Evolutionary conservation across 2,888 invertebrate species (phyloP).

Genomic region (Apodemia mormo): DNA sequence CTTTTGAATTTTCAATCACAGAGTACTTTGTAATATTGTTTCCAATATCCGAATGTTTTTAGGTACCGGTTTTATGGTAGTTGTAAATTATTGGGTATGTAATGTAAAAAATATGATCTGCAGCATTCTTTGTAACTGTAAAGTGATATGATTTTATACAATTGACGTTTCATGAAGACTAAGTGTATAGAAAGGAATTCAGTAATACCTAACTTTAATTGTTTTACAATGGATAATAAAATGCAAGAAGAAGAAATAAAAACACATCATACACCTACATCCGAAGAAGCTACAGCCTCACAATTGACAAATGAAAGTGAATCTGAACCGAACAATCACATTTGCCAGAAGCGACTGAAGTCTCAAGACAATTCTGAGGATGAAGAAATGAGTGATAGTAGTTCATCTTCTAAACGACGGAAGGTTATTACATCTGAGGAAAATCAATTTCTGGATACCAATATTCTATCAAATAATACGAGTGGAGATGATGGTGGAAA

Average conservation of each 20-base stretch:
- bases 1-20: too few species aligned
- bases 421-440: neutral
- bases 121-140: too few species aligned
- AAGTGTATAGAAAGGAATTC: neutral
- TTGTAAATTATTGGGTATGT: too few species aligned
- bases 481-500: constrained; percentile 10
- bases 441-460: neutral
- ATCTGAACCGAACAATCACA: neutral
- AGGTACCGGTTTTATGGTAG: too few species aligned
- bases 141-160: too few species aligned
- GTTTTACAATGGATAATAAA: neutral
- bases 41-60: too few species aligned
- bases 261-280: neutral
- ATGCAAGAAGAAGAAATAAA: neutral
- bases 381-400: constrained; percentile 10
- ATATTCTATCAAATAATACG: constrained; percentile 5
- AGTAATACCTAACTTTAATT: neutral
- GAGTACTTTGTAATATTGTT: too few species aligned
- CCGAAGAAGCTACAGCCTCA: neutral
- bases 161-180: too few species aligned
- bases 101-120: too few species aligned
- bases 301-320: neutral
- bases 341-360: neutral
- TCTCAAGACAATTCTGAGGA: constrained; percentile 10
- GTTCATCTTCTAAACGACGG: constrained; percentile 5